These are phyloP conservation scores for Hippocampus zosterae DNA, from an alignment of 2,113 vertebrate species.

Conservation along the genomic window DNA sequence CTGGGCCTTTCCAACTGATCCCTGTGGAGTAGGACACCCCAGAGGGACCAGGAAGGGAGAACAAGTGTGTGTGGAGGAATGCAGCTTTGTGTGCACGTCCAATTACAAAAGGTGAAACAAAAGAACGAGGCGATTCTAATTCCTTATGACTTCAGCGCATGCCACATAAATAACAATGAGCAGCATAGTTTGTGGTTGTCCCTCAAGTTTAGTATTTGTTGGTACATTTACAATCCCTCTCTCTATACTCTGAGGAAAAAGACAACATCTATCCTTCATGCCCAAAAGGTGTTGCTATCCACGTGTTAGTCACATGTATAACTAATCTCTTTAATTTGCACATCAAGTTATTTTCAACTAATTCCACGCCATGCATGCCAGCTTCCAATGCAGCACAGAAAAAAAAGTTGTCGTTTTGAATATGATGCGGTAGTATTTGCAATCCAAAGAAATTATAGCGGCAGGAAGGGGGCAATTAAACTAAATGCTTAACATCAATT, in stretches of 20 bases:
- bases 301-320: constrained; percentile 31
- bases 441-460: constrained; percentile 26
- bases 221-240: constrained; percentile 12
- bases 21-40: constrained; percentile 67
- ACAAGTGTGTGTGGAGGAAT: constrained; percentile 33
- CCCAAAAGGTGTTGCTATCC: constrained; percentile 48
- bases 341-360: neutral
- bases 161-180: constrained; percentile 8
- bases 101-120: constrained; percentile 4
- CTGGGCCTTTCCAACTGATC: constrained; percentile 68
- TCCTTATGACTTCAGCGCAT: constrained; percentile 26
- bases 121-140: constrained; percentile 28
- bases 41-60: constrained; percentile 60
- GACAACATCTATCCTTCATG: constrained; percentile 60
- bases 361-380: neutral
- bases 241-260: constrained; percentile 47
- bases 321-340: neutral
- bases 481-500: constrained; percentile 20
- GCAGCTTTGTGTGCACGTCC: constrained; percentile 2
- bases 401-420: constrained; percentile 42
- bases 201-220: constrained; percentile 41
- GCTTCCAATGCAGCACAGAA: constrained; percentile 38
- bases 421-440: constrained; percentile 34
- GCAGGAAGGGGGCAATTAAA: constrained; percentile 25
- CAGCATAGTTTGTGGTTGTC: constrained; percentile 17